These are phyloP conservation scores for Eolophus roseicapilla DNA, from an alignment of 2,113 vertebrate genomes.

Conservation along the genomic window DNA sequence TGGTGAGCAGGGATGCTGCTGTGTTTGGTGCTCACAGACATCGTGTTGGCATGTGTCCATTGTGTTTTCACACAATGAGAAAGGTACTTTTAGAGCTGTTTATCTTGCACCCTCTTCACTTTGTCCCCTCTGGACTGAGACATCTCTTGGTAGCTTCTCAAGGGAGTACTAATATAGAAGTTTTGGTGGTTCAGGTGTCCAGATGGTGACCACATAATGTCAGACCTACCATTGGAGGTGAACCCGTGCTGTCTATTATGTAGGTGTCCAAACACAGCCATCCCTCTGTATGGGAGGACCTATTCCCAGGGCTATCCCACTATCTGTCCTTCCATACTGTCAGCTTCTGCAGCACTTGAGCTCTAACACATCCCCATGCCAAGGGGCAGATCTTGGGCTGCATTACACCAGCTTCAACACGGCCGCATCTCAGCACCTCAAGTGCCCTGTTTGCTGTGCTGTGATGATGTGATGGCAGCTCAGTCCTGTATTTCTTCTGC, in stretches of 20 bases:
- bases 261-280: neutral
- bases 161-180: neutral
- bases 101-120: neutral
- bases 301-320: neutral
- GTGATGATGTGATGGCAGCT: neutral
- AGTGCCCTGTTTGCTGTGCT: neutral
- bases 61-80: neutral
- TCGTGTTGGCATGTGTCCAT: fast-evolving
- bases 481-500: neutral
- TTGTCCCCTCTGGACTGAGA: neutral
- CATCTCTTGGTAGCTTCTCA: neutral
- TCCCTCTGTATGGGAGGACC: neutral
- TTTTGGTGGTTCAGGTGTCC: neutral
- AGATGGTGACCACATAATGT: neutral
- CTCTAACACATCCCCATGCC: neutral
- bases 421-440: fast-evolving
- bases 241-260: neutral
- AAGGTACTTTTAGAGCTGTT: neutral
- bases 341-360: neutral
- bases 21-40: neutral
- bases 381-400: neutral
- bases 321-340: fast-evolving
- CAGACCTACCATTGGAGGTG: neutral
- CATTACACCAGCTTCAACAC: neutral
- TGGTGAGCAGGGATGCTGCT: fast-evolving